Percentiles rank a stretch among this genome's conserved stretches.
These are phyloP conservation scores for Thamnophis elegans DNA, from an alignment of 2,797 vertebrate species.

Conservation along the genomic window DNA sequence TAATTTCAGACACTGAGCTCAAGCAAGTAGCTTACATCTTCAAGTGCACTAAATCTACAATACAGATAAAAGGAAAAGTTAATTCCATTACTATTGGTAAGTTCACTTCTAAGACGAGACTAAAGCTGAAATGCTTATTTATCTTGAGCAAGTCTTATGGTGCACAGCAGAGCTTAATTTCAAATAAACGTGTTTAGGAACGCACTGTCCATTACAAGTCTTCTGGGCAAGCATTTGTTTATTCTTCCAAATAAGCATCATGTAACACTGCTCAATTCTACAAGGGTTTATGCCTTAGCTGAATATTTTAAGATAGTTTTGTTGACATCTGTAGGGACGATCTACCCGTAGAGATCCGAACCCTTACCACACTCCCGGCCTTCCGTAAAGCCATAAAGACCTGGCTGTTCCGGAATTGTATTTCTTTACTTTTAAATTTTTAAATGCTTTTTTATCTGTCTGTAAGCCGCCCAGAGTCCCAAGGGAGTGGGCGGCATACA, in stretches of 20 bases:
- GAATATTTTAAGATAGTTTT: conserved; percentile 30
- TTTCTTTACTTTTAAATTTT: too few species aligned
- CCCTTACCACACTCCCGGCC: too few species aligned
- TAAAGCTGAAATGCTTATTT: neutral
- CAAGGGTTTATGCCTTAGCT: neutral
- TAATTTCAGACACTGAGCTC: conserved; percentile 90
- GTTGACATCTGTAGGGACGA: conserved; percentile 9
- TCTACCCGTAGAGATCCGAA: too few species aligned
- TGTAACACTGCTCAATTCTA: neutral
- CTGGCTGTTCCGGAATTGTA: too few species aligned
- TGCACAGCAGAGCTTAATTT: neutral
- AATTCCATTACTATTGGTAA: conserved; percentile 94
- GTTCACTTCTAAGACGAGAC: conserved; percentile 43
- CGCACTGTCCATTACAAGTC: neutral
- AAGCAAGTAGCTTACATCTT: conserved; percentile 95
- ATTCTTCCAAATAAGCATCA: neutral
- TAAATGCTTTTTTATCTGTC: too few species aligned
- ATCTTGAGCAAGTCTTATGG: neutral
- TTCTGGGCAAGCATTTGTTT: neutral
- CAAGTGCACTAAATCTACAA: conserved; percentile 85
- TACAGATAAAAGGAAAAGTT: conserved; percentile 95
- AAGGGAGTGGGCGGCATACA: too few species aligned
- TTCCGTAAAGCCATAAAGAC: too few species aligned
- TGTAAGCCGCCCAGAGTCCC: too few species aligned
- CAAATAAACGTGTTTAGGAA: neutral